Evolutionary conservation across 2,797 vertebrate genomes (phyloP), one percentile per base, ranked within the genome.

Genomic region (Sebastes taczanowskii): DNA sequence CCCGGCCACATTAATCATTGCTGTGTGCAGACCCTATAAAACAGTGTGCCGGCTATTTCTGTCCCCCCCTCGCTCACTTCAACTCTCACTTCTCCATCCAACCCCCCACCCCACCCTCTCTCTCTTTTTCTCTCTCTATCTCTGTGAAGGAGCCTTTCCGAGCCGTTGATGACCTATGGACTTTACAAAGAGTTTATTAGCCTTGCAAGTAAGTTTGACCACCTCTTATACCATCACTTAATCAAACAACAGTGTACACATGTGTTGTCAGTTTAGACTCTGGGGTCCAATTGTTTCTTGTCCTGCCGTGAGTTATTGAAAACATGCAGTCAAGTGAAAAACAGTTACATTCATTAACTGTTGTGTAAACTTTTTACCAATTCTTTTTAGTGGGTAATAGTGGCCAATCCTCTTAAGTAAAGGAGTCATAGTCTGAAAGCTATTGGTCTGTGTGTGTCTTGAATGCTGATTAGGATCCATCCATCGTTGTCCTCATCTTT

Each of bases 111-210:
- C 68, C 64, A 34, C 49, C 72, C 10, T 53, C 35, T 14, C 25
- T 74, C 71, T 82, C 72, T 65, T 49, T 76, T 64, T 62, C 55
- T 78, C 69, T 80, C 62, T 9, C 62, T 59, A 34, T 92, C 83
- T 91, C 65, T 89, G 63, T 94, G 35, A 91, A 99, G 98, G 95
- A 99, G 97, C 92, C 97, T 99, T 90, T 97, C 98, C 55, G 98
- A 99, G 88, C 98, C 98, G 1, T 91, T 99, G 91, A 99, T 99
- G 98, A 99, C 98, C 52, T 98, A 99, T 1, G 97, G 96, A 86
- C 95, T 99, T 89, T 98, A 98, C 59, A 97, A 97, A 94, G 97
- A 99, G 81, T 99, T 99, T 95, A 99, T 99, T 88, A 72, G 96
- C 91, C 97, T 95, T 81, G 97, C 97, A 78, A 99, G 98, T 99